Evolutionary conservation across 2,888 invertebrate species (phyloP).

Genomic region (Drosophila kuntzei): DNA sequence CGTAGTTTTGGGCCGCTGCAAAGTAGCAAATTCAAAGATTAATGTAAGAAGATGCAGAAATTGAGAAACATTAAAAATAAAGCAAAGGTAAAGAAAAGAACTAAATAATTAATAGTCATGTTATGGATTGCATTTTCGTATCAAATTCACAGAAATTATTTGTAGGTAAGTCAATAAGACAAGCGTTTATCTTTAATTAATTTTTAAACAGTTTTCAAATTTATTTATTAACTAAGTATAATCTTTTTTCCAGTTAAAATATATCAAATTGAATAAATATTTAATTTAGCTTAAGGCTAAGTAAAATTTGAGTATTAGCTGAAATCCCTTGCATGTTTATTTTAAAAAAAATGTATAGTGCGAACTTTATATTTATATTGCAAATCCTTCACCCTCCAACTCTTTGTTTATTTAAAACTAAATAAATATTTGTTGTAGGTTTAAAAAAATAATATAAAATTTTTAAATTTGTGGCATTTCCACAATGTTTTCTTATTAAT

Average conservation of each 20-base stretch:
- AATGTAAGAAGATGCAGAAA: constrained; percentile 27
- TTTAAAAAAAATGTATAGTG: background rate
- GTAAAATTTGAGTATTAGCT: background rate
- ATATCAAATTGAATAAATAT: background rate
- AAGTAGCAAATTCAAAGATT: constrained; percentile 12
- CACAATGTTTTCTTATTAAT: background rate
- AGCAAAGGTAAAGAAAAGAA: constrained; percentile 42
- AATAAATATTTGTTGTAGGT: background rate
- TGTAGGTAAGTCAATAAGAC: background rate
- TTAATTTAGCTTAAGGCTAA: background rate
- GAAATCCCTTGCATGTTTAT: background rate
- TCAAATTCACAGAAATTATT: background rate
- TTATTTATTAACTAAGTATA: background rate
- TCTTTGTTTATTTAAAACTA: background rate
- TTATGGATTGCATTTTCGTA: background rate
- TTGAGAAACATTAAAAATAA: constrained; percentile 40
- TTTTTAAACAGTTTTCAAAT: background rate
- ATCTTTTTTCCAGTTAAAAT: background rate
- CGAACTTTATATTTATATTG: no score
- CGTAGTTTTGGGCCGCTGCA: constrained; percentile 32
- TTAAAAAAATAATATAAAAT: background rate
- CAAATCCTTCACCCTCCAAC: no score
- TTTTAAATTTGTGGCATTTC: background rate
- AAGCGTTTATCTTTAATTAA: background rate
- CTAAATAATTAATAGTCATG: background rate